phyloP scores from a whole-genome alignment of 1,140 invertebrate genomes.

The Diachasma alloeum region DNA sequence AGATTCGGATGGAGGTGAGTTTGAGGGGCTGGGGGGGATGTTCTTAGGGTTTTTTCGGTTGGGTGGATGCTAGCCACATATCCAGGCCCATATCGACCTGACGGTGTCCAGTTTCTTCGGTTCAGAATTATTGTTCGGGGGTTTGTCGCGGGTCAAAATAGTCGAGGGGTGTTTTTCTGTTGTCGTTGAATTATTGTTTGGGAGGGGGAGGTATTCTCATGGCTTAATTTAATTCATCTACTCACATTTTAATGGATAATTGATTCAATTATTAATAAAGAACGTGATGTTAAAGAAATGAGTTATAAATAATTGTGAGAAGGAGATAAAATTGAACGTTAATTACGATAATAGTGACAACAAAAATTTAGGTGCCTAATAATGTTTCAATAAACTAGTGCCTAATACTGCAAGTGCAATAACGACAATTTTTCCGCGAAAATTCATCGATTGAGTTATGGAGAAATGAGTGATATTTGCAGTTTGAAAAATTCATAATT shows the following conservation, averaged over 20 bases:
- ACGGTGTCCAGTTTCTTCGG: background rate
- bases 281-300: conserved; percentile 1
- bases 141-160: background rate
- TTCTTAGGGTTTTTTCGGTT: background rate
- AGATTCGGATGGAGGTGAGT: background rate
- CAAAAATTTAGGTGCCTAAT: conserved; percentile 50
- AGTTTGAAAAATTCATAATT: background rate
- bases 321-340: background rate
- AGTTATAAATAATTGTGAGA: background rate
- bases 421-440: conserved; percentile 23
- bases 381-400: conserved; percentile 57
- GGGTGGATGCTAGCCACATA: background rate
- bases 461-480: background rate
- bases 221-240: background rate
- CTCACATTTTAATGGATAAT: conserved; percentile 32
- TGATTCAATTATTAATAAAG: background rate
- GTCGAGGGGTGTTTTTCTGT: background rate
- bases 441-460: background rate
- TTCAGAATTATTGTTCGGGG: background rate
- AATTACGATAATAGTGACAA: background rate
- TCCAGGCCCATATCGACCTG: background rate
- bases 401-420: conserved; percentile 47
- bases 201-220: too few species aligned
- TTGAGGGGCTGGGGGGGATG: background rate
- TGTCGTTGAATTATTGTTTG: background rate